These are phyloP conservation scores for Dissostichus mawsoni DNA, from an alignment of 2,113 vertebrate species.

Conservation along the genomic window DNA sequence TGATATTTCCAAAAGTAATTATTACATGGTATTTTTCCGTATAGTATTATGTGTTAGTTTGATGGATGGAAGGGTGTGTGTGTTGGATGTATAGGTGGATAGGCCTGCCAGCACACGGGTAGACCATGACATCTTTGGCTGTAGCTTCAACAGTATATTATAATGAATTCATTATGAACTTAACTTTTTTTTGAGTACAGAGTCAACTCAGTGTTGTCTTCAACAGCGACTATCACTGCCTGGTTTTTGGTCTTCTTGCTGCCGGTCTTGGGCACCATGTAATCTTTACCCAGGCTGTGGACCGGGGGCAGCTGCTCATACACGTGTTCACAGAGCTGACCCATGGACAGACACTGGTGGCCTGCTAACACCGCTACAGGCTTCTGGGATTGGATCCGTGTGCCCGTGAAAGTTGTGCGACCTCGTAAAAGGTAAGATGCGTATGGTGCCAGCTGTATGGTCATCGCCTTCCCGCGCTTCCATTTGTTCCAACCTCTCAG, in stretches of 20 bases:
- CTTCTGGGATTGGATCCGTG: neutral
- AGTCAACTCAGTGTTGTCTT: conserved; percentile 40
- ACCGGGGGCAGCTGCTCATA: conserved; percentile 50
- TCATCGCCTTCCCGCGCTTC: neutral
- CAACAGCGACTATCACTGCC: conserved; percentile 10
- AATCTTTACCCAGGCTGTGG: conserved; percentile 28
- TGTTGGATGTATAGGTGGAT: neutral
- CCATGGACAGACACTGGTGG: conserved; percentile 22
- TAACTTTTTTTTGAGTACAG: conserved; percentile 6
- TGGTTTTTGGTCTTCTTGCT: accelerated
- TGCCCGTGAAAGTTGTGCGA: neutral
- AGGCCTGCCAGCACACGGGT: neutral
- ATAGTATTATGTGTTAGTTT: neutral
- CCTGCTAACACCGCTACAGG: conserved; percentile 40
- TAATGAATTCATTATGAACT: conserved; percentile 5
- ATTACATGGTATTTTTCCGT: neutral
- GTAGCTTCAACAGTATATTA: neutral
- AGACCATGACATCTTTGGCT: neutral
- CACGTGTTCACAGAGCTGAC: neutral
- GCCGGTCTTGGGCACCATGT: conserved; percentile 14
- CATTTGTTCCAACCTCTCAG: neutral
- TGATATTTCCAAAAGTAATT: no score
- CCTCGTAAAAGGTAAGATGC: conserved; percentile 22
- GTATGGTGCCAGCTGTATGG: conserved; percentile 13
- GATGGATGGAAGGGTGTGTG: neutral